These are phyloP conservation scores for Odiellus spinosus DNA, from an alignment of 2,888 invertebrate species.

Conservation along the genomic window DNA sequence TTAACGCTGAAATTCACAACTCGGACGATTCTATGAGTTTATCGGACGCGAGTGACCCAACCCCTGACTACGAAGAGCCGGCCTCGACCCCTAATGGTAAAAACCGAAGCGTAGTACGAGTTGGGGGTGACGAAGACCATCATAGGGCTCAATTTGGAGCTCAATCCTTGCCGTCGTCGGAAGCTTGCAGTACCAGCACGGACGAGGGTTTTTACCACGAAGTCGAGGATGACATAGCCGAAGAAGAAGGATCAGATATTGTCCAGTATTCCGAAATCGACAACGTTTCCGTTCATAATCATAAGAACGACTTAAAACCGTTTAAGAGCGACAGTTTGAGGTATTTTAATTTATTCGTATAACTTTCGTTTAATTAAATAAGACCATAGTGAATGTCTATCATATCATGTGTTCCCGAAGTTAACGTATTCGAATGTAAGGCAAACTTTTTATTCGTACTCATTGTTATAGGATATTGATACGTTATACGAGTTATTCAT, in stretches of 20 bases:
- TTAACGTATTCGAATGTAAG: too few species aligned
- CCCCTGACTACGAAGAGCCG: slow-evolving; percentile 55
- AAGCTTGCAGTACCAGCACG: slow-evolving; percentile 13
- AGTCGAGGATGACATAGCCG: slow-evolving; percentile 9
- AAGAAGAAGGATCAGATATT: background rate
- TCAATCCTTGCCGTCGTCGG: slow-evolving; percentile 4
- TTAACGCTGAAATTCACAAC: slow-evolving; percentile 22
- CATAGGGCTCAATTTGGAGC: background rate
- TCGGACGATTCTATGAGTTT: slow-evolving; percentile 19
- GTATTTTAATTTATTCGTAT: too few species aligned
- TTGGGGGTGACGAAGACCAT: background rate
- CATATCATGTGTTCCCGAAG: too few species aligned
- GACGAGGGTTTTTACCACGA: slow-evolving; percentile 17
- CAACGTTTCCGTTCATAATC: too few species aligned
- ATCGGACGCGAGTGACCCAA: slow-evolving; percentile 20
- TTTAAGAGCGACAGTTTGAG: too few species aligned
- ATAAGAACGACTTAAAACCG: too few species aligned
- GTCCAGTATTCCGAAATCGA: background rate
- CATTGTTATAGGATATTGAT: too few species aligned
- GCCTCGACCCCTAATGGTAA: background rate
- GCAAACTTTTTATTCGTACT: too few species aligned
- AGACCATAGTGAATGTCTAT: too few species aligned
- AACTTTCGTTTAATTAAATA: too few species aligned
- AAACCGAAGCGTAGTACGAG: background rate
- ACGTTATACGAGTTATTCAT: too few species aligned